Evolutionary conservation across 2,113 vertebrate species (phyloP).

Genomic region (Vicugna pacos): DNA sequence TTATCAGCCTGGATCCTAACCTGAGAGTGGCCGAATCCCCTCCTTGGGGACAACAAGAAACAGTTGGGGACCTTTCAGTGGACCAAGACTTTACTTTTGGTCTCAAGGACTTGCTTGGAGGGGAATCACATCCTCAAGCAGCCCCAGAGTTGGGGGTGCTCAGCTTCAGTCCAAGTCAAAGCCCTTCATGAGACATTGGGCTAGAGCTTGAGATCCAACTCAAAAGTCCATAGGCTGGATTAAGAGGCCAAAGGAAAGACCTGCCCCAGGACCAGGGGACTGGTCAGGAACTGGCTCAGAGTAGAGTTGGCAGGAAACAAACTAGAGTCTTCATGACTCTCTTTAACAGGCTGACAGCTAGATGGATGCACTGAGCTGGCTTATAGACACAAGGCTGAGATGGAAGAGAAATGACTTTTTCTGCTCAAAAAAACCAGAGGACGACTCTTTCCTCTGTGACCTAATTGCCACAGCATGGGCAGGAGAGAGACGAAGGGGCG

Average conservation of each 20-base stretch:
- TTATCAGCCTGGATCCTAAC: constrained; percentile 10
- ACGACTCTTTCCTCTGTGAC: background rate
- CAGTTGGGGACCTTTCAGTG: background rate
- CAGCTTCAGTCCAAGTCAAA: background rate
- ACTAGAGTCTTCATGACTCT: background rate
- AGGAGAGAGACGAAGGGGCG: background rate
- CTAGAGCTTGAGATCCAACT: background rate
- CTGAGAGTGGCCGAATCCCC: background rate
- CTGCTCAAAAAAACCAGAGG: background rate
- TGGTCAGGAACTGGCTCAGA: background rate
- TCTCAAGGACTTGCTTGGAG: background rate
- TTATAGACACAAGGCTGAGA: background rate
- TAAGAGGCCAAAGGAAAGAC: constrained; percentile 42
- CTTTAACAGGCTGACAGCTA: background rate
- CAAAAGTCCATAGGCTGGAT: background rate
- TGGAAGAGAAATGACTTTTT: constrained; percentile 2
- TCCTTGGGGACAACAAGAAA: background rate
- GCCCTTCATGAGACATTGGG: background rate
- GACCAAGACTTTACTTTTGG: background rate
- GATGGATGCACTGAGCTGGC: background rate
- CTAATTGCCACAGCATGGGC: background rate
- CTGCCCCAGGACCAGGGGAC: background rate
- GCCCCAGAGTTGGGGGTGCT: background rate
- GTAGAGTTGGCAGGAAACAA: background rate
- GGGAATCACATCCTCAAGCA: background rate